Base-by-base conservation (phyloP, 2,113 vertebrate species). In the Tor tambroides region DNA sequence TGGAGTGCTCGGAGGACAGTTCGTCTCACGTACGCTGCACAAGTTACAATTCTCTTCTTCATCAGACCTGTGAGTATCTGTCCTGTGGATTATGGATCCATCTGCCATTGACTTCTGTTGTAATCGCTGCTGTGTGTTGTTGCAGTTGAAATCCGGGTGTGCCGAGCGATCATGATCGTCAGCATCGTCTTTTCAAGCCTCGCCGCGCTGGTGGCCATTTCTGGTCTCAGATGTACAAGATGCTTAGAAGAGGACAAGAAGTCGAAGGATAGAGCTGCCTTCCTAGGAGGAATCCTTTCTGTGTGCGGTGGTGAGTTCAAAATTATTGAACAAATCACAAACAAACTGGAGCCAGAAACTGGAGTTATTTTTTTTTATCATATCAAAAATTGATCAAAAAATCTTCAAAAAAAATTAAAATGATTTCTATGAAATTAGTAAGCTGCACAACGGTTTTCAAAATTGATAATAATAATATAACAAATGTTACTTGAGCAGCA, bases 151-250 rank as follows among this genome's bases (percentile, higher is more conserved):
- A 89, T 97, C 79, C 97, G 97, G 92, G 95, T 94, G 0, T 96
- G 96, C 0, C 94, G 97, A 1, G 96, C 95, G 1, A 86, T 97
- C 90, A 96, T 99, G 96, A 91, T 98, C 75, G 59, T 94, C 81
- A 95, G 96, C 71, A 95, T 99, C 71, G 85, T 97, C 10, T 51
- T 98, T 83, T 96, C 97, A 12, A 89, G 94, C 2, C 56, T 97
- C 0, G 97, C 92, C 0, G 43, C 95, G 6, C 87, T 97, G n/a
- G 89, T 97, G 78, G 92, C 96, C 78, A 92, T 93, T 1, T 59
- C 93, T 2, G 97, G 98, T 11, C 97, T 99, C 96, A 97, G 98
- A 71, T 99, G 97, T 90, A 97, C 98, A 87, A 96, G 92, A 80
- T 98, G 96, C 87, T 87, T 98, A 92, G 97, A 97, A 1, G 94